Percentiles rank a stretch among this genome's conserved stretches.
Evolutionary conservation across 2,113 vertebrate species (phyloP).

Genomic region (Colaptes auratus): DNA sequence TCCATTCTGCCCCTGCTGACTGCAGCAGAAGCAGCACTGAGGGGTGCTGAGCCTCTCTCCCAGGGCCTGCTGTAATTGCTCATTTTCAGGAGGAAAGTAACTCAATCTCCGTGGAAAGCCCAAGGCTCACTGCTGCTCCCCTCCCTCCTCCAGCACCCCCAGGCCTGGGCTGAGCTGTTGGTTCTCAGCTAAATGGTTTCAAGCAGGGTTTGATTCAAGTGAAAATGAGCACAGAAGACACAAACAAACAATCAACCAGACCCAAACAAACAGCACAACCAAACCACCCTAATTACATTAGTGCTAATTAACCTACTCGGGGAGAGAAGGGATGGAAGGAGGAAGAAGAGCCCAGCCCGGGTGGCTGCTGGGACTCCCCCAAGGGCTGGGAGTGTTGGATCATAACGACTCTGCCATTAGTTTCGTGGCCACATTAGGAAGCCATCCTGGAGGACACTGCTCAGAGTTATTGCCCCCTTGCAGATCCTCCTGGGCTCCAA

Average conservation of each 20-base stretch:
- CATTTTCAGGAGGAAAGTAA: slow-evolving; percentile 67
- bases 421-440: slow-evolving; percentile 11
- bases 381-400: too few species aligned
- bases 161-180: slow-evolving; percentile 68
- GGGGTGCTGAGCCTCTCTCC: background rate
- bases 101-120: slow-evolving; percentile 17
- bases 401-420: slow-evolving; percentile 32
- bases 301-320: slow-evolving; percentile 71
- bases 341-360: background rate
- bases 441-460: background rate
- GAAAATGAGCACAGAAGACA: slow-evolving; percentile 66
- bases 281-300: slow-evolving; percentile 62
- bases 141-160: slow-evolving; percentile 22
- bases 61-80: slow-evolving; percentile 13
- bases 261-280: too few species aligned
- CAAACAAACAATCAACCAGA: too few species aligned
- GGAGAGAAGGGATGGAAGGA: background rate
- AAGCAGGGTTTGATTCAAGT: slow-evolving; percentile 73
- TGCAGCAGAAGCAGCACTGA: slow-evolving; percentile 6
- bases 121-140: slow-evolving; percentile 14
- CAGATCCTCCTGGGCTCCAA: slow-evolving; percentile 45
- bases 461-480: slow-evolving; percentile 43
- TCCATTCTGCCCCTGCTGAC: background rate
- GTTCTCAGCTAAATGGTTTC: slow-evolving; percentile 67
- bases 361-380: background rate